Evolutionary conservation across 1,140 invertebrate species (phyloP).

Genomic region (Drosophila elegans): DNA sequence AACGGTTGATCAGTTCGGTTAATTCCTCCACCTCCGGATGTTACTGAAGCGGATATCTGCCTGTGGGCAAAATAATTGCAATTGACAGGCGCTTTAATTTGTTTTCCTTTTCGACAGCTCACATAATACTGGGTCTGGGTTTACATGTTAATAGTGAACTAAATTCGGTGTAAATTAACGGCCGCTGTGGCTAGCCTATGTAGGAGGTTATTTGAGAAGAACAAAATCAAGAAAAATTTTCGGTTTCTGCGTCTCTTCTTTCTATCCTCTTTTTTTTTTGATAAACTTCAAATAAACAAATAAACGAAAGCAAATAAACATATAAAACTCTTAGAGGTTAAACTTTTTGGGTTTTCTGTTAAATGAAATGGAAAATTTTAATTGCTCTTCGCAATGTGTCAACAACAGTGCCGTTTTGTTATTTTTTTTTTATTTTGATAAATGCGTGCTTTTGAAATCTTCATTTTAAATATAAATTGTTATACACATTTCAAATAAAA

Average conservation of each 20-base stretch:
- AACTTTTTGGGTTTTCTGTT: conserved; percentile 76
- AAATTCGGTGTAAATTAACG: conserved; percentile 81
- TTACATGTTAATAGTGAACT: conserved; percentile 78
- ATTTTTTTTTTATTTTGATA: background rate
- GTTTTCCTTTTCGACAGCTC: conserved; percentile 73
- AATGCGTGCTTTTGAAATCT: background rate
- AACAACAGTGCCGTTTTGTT: background rate
- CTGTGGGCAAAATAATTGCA: conserved; percentile 72
- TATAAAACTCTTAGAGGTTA: conserved; percentile 44
- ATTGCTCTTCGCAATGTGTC: conserved; percentile 57
- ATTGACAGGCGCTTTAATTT: conserved; percentile 82
- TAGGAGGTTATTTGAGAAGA: conserved; percentile 7
- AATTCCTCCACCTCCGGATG: conserved; percentile 37
- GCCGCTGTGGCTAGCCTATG: conserved; percentile 7
- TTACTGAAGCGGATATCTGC: conserved; percentile 53
- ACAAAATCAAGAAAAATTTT: conserved; percentile 42
- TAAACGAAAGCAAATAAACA: conserved; percentile 61
- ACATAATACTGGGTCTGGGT: conserved; percentile 49
- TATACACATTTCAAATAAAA: no score
- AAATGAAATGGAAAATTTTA: conserved; percentile 84
- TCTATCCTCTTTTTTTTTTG: conserved; percentile 24
- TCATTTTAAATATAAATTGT: no score
- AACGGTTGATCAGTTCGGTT: conserved; percentile 58
- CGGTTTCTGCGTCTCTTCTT: conserved; percentile 1
- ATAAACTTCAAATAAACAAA: conserved; percentile 79